These are phyloP conservation scores for Amphipyra berbera DNA, from an alignment of 2,888 invertebrate genomes.

Conservation along the genomic window DNA sequence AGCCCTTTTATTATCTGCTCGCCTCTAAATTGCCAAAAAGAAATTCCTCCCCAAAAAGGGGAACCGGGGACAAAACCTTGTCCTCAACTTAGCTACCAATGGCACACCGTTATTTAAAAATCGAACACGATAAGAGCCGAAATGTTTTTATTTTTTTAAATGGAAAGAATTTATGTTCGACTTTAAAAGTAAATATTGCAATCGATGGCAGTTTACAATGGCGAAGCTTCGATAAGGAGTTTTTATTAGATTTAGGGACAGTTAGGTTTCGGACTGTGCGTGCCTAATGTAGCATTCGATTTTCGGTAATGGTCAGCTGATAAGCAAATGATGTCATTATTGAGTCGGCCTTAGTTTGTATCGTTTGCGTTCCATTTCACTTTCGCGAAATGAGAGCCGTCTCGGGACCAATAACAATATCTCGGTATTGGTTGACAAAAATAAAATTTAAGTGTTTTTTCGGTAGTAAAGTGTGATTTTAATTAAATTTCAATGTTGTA, in stretches of 20 bases:
- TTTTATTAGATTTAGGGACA: conserved; percentile 84
- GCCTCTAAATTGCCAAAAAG: conserved; percentile 89
- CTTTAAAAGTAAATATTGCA: conserved; percentile 85
- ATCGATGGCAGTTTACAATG: conserved; percentile 83
- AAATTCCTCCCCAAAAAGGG: conserved; percentile 86
- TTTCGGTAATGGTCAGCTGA: conserved; percentile 90
- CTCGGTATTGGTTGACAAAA: conserved; percentile 57
- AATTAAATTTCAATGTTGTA: conserved; percentile 67
- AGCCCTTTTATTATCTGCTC: conserved; percentile 90
- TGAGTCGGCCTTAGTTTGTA: conserved; percentile 83
- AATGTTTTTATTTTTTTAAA: conserved; percentile 89
- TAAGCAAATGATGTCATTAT: conserved; percentile 89
- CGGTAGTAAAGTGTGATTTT: conserved; percentile 55
- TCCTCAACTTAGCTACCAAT: conserved; percentile 85
- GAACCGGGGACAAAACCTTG: conserved; percentile 86
- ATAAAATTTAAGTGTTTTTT: conserved; percentile 58
- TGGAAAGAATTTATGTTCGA: conserved; percentile 86
- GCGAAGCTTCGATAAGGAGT: conserved; percentile 83
- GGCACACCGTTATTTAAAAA: conserved; percentile 88
- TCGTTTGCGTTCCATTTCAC: conserved; percentile 76
- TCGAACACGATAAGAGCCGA: conserved; percentile 88
- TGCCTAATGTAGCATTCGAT: conserved; percentile 88
- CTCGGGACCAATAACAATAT: conserved; percentile 60
- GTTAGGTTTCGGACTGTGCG: conserved; percentile 84
- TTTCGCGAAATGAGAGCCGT: conserved; percentile 54